Evolutionary conservation across 2,888 invertebrate genomes (phyloP).

Genomic region (Geophilus truncorum): DNA sequence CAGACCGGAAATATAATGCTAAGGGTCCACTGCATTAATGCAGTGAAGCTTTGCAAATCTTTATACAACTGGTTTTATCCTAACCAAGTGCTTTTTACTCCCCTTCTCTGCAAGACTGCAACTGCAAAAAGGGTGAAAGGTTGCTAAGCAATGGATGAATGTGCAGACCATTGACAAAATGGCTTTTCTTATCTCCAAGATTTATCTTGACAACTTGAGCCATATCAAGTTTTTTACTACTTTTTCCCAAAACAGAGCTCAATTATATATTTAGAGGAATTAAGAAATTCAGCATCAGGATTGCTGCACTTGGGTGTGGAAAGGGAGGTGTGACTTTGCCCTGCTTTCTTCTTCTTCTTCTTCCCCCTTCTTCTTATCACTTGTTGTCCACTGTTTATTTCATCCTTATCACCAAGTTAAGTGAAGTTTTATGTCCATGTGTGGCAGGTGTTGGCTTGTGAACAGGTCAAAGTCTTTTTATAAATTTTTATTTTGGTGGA

Average conservation of each 20-base stretch:
- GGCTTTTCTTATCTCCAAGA: slow-evolving; percentile 1
- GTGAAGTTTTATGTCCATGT: neutral
- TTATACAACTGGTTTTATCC: neutral
- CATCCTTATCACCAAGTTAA: neutral
- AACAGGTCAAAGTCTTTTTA: neutral
- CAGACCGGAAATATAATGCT: neutral
- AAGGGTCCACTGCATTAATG: neutral
- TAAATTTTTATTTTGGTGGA: neutral
- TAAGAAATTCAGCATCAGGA: neutral
- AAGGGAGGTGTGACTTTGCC: neutral
- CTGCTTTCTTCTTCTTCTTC: neutral
- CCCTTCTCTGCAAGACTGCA: neutral
- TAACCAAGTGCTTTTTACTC: neutral
- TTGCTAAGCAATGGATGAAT: neutral
- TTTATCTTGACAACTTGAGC: slow-evolving; percentile 2
- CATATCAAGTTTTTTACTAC: neutral
- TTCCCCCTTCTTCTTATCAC: neutral
- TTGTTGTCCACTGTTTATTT: slow-evolving; percentile 5
- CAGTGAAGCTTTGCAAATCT: neutral
- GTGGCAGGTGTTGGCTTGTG: neutral
- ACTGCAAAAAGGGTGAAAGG: slow-evolving; percentile 10
- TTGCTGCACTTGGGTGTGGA: neutral
- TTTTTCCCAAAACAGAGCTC: neutral
- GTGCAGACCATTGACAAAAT: neutral
- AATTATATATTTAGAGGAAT: neutral